Evolutionary conservation across 2,797 vertebrate species (phyloP).

Genomic region (Pogonophryne albipinna): DNA sequence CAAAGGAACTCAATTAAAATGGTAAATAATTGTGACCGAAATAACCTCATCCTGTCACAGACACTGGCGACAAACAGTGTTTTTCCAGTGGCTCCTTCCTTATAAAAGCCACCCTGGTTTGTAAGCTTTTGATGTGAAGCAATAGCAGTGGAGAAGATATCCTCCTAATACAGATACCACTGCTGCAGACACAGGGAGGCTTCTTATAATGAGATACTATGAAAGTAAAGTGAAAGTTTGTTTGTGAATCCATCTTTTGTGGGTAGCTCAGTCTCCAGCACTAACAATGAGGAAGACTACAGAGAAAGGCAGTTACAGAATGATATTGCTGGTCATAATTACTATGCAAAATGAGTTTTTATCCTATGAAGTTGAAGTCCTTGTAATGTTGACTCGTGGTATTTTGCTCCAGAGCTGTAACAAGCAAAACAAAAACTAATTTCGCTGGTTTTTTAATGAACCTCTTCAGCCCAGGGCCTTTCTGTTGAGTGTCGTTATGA

Average conservation of each 20-base stretch:
- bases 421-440: slow-evolving; percentile 21
- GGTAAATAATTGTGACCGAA: too few relatives aligned
- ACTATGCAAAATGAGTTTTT: rapidly evolving
- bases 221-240: too few relatives aligned
- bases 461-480: slow-evolving; percentile 14
- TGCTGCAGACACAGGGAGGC: too few relatives aligned
- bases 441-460: slow-evolving; percentile 47
- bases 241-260: background rate
- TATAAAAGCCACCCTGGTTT: too few relatives aligned
- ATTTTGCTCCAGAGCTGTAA: background rate
- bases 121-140: too few relatives aligned
- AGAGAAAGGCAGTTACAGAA: background rate
- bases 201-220: too few relatives aligned
- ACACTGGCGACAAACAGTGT: too few relatives aligned
- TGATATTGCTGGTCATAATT: background rate
- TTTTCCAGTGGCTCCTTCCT: too few relatives aligned
- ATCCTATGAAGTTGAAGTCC: background rate
- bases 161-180: too few relatives aligned
- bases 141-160: too few relatives aligned
- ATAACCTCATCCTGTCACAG: too few relatives aligned
- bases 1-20: too few relatives aligned
- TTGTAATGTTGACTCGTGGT: background rate
- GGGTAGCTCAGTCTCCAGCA: background rate
- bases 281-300: background rate
- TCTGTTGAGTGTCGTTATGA: slow-evolving; percentile 5